Conservation (phyloP, 2,888 invertebrate species). For the Andrena trimmerana region DNA sequence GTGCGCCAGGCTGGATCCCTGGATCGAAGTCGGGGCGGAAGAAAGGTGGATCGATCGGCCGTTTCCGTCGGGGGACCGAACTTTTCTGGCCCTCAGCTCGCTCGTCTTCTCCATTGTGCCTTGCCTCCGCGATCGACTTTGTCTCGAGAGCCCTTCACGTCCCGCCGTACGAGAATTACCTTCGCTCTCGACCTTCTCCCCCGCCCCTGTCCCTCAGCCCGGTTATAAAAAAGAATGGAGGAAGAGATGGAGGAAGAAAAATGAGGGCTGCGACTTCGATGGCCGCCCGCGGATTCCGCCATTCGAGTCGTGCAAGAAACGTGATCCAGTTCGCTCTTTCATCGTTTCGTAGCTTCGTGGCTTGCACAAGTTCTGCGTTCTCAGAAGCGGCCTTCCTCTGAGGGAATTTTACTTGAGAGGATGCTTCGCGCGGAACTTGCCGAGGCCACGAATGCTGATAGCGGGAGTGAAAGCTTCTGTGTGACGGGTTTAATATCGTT, state of each 20-base stretch:
- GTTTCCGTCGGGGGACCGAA: constrained; percentile 37
- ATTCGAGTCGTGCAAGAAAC: not conserved
- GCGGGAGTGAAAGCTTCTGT: constrained; percentile 22
- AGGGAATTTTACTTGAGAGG: constrained; percentile 11
- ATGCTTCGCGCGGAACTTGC: constrained; percentile 20
- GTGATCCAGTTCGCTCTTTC: not conserved
- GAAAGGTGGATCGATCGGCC: constrained; percentile 48
- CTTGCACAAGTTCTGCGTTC: no score
- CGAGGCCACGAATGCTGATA: constrained; percentile 4
- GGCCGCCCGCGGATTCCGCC: not conserved
- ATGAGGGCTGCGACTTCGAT: not conserved
- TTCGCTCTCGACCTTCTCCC: constrained; percentile 56
- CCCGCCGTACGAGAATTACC: constrained; percentile 65
- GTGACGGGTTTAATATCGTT: constrained; percentile 27
- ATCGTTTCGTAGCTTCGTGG: not conserved
- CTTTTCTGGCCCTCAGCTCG: constrained; percentile 39
- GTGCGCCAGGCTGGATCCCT: constrained; percentile 1
- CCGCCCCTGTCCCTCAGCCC: not conserved
- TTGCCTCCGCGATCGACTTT: constrained; percentile 49
- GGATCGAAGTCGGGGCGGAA: constrained; percentile 25
- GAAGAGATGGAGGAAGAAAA: not conserved
- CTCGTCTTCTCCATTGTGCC: constrained; percentile 49
- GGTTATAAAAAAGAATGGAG: constrained; percentile 4
- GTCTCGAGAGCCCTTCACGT: constrained; percentile 62
- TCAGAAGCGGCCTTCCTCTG: not conserved